Conservation (phyloP, 2,113 vertebrate species). For the Pseudopodoces humilis region DNA sequence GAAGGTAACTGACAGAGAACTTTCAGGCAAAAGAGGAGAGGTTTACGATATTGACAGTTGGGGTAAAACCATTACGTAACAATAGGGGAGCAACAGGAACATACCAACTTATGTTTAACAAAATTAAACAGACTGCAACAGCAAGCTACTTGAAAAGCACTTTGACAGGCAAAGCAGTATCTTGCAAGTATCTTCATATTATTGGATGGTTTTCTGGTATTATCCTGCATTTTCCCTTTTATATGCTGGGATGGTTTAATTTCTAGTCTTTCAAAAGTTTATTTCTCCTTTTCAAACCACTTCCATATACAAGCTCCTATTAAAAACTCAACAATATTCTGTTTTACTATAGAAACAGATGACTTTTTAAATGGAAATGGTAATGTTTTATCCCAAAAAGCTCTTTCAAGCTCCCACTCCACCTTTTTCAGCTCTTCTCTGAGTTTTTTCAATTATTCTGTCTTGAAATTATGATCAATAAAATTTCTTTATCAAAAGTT, state of each 20-base stretch:
- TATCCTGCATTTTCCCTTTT: neutral
- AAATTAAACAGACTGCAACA: too few relatives aligned
- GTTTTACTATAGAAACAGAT: neutral
- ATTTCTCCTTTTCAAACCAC: neutral
- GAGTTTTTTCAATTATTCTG: neutral
- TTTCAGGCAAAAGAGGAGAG: too few relatives aligned
- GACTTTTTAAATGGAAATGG: constrained; percentile 1
- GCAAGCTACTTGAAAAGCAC: neutral
- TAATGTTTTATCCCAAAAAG: neutral
- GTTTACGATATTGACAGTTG: too few relatives aligned
- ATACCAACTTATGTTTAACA: too few relatives aligned
- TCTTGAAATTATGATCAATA: constrained; percentile 18
- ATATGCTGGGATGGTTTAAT: neutral
- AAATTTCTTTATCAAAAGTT: neutral
- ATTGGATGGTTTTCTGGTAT: neutral
- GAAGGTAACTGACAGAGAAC: too few relatives aligned
- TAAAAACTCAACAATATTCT: neutral
- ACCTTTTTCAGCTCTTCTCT: neutral
- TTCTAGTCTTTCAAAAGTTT: neutral
- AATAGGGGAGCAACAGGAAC: too few relatives aligned
- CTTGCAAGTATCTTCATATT: neutral
- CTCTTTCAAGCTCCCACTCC: neutral
- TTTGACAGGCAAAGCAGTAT: neutral
- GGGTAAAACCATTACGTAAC: too few relatives aligned
- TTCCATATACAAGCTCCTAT: neutral